Evolutionary conservation across 2,113 vertebrate genomes (phyloP), one percentile per base, ranked within the genome.

Genomic region (Nesoenas mayeri): DNA sequence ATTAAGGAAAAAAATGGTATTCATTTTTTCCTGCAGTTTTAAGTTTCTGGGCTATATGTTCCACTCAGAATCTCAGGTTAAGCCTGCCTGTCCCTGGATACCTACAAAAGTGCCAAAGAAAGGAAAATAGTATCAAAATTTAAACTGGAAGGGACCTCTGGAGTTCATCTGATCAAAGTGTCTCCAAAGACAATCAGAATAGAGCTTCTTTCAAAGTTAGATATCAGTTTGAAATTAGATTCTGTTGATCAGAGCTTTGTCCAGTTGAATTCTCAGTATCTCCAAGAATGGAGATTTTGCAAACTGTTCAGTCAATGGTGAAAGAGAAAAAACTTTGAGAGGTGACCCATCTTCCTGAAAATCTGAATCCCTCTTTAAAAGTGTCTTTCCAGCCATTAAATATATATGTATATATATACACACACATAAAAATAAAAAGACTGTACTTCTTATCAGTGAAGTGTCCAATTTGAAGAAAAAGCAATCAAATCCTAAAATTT

Each of bases 301-400:
- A 72, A 69, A 3, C 22, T 53, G 4, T 75, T 47, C 34, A 58
- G 10, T 58, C 28, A 58, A 0, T 5, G 29, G 13, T 47, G 38
- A 36, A 80, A 91, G 15, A 44, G 10, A 51, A 5, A 5, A 28
- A 51, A 70, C 8, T 77, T 83, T 22, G 7, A 57, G 26, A 24
- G 14, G 7, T 0, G 0, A 60, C 50, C 5, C 10, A 15, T 58
- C 24, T 47, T 54, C 32, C 31, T 58, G 31, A 84, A 91, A 80
- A 73, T 24, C 32, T 34, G 15, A 73, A 81, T 10, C 0, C 0
- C 1, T 72, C 11, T 62, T 54, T 48, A 44, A 26, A 86, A n/a
- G 17, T 64, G 22, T 48, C 11, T 12, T 73, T 78, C 32, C 15
- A 72, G 8, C 2, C 21, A 44, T 44, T n/a, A 28, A 53, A 78